Base-by-base conservation (phyloP, 1,140 invertebrate species). In the Triops cancriformis region DNA sequence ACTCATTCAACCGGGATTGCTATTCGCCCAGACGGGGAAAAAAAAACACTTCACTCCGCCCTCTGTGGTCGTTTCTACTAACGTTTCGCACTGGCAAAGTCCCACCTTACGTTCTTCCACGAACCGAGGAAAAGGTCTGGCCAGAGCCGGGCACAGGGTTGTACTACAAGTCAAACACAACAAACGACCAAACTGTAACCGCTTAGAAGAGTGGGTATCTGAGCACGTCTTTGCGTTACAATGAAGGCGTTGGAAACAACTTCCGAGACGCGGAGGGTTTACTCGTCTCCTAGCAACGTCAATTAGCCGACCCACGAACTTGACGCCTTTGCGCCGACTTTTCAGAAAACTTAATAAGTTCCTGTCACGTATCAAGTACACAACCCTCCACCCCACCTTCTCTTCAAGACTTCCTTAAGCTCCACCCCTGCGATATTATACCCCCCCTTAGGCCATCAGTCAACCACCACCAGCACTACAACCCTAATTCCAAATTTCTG, bases 281-380 rank as follows among this genome's bases (percentile, higher is more conserved):
- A 23, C 18, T 14, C 51, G 51, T 64, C 14, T 64, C 51, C 51
- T 64, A 64, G 51, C 51, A 64, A 64, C 51, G 51, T 18, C 14
- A 64, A 64, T 64, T 64, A 64, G 18, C 11, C 51, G 51, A 18
- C 23, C 23, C 51, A 23, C 51, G 51, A 37, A 18, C 51, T 64
- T 64, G 10, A 64, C 51, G 51, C 23, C 51, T 64, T 64, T 3
- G 5, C 51, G 23, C 51, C 51, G 18, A 18, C 51, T 23, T 64
- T 9, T n/a, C 51, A 23, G 51, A 64, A 64, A 64, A 64, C 23
- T 23, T 64, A 64, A 64, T 64, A 64, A 64, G 51, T 64, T 64
- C 51, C 51, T 64, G 51, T 64, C 51, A 64, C 51, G 51, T 64
- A 64, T 64, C 51, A 64, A 64, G 10, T 64, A 64, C 51, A 64